These are phyloP conservation scores for Euura saliciscinereae DNA, from an alignment of 1,140 invertebrate genomes.

Conservation along the genomic window DNA sequence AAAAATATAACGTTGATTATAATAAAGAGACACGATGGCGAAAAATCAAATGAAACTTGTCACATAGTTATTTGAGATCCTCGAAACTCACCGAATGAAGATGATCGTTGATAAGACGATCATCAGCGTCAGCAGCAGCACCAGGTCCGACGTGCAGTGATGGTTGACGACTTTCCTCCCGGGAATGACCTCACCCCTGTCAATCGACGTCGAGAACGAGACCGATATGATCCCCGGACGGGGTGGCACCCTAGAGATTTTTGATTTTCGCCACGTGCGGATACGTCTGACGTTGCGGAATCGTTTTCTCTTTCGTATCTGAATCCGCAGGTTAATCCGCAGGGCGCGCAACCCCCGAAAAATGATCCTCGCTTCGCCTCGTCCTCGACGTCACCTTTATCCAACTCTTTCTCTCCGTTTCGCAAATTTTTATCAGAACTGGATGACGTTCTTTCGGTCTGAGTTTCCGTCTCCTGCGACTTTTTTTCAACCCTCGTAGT, in stretches of 20 bases:
- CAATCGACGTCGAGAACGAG: background rate
- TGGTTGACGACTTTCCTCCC: background rate
- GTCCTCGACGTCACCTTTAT: background rate
- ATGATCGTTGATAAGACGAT: background rate
- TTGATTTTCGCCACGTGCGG: background rate
- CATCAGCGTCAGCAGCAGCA: background rate
- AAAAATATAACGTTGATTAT: background rate
- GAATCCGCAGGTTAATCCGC: background rate
- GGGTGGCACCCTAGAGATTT: background rate
- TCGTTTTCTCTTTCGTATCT: background rate
- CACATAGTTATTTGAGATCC: background rate
- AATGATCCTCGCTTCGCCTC: background rate
- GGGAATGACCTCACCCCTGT: background rate
- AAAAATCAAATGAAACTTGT: background rate
- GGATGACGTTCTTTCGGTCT: too few relatives aligned
- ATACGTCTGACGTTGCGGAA: background rate
- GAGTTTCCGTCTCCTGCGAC: too few relatives aligned
- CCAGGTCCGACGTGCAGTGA: background rate
- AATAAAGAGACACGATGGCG: constrained; percentile 8
- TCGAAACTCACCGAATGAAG: constrained; percentile 7
- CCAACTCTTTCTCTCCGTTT: background rate
- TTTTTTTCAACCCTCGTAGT: too few relatives aligned
- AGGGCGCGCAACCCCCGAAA: background rate
- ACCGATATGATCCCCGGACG: background rate
- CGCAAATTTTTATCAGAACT: too few relatives aligned